Evolutionary conservation across 1,140 invertebrate genomes (phyloP).

Genomic region (Polyergus mexicanus): DNA sequence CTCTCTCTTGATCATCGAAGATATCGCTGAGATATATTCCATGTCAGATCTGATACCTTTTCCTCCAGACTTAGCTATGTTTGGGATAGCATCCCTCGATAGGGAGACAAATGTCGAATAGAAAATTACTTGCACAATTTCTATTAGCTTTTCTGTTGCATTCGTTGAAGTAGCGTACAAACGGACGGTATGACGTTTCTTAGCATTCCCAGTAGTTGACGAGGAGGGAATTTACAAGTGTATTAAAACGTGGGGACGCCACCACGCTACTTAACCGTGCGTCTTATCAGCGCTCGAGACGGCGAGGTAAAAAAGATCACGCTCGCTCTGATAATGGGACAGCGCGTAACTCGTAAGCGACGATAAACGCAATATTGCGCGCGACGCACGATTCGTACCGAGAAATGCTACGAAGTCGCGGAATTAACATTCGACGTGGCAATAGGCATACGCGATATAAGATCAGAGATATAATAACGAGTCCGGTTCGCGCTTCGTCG

Average conservation of each 20-base stretch:
- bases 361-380: constrained; percentile 44
- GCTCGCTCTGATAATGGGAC: constrained; percentile 31
- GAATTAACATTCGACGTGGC: constrained; percentile 40
- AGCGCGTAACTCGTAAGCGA: constrained; percentile 19
- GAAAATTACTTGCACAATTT: constrained; percentile 63
- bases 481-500: constrained; percentile 26
- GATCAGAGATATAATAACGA: constrained; percentile 55
- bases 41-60: background rate
- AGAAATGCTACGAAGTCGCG: background rate
- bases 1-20: background rate
- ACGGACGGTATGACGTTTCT: constrained; percentile 1
- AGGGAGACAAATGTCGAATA: constrained; percentile 21
- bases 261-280: background rate
- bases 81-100: background rate
- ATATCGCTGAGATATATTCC: background rate
- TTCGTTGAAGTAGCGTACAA: too few relatives aligned
- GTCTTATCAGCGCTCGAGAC: constrained; percentile 10
- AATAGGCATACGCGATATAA: constrained; percentile 13
- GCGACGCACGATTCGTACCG: background rate
- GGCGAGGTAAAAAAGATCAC: background rate
- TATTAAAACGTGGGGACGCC: constrained; percentile 2
- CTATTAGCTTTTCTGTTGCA: constrained; percentile 12
- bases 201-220: background rate
- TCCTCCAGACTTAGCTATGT: background rate
- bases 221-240: constrained; percentile 21